phyloP scores from a whole-genome alignment of 2,113 vertebrate genomes.

The Dermatemys mawii region DNA sequence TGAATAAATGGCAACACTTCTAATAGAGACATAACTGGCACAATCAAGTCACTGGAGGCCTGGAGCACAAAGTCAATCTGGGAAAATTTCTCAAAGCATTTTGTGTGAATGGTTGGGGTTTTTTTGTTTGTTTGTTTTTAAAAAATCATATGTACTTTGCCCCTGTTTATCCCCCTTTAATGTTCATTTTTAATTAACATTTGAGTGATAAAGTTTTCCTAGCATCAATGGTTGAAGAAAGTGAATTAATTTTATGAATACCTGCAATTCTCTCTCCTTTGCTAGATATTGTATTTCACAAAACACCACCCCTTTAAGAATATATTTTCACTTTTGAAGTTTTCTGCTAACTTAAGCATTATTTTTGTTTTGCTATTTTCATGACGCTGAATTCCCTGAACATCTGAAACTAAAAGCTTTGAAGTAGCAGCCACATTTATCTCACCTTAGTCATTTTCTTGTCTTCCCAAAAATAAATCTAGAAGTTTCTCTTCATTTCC shows the following conservation, averaged over 20 bases:
- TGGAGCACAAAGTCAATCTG: not conserved
- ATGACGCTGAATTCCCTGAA: not conserved
- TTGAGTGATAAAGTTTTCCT: not conserved
- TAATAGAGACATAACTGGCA: not conserved
- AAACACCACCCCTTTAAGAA: not conserved
- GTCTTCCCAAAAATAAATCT: not conserved
- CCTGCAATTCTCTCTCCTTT: rapidly evolving
- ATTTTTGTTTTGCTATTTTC: not conserved
- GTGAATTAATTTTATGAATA: not conserved
- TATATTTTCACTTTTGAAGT: not conserved
- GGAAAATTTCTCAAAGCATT: rapidly evolving
- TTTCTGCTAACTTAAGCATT: not conserved
- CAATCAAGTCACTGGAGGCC: not conserved
- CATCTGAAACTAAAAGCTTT: slow-evolving; percentile 26
- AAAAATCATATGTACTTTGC: not conserved
- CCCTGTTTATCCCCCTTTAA: not conserved
- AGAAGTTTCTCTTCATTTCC: not conserved
- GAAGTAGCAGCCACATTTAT: not conserved
- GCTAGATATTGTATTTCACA: not conserved
- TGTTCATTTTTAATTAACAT: not conserved
- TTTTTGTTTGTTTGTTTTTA: not conserved
- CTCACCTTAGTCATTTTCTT: not conserved
- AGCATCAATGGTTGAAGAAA: not conserved
- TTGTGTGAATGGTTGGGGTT: not conserved
- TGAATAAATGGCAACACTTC: rapidly evolving